phyloP scores from a whole-genome alignment of 2,113 vertebrate species.

The Irena cyanogastra region DNA sequence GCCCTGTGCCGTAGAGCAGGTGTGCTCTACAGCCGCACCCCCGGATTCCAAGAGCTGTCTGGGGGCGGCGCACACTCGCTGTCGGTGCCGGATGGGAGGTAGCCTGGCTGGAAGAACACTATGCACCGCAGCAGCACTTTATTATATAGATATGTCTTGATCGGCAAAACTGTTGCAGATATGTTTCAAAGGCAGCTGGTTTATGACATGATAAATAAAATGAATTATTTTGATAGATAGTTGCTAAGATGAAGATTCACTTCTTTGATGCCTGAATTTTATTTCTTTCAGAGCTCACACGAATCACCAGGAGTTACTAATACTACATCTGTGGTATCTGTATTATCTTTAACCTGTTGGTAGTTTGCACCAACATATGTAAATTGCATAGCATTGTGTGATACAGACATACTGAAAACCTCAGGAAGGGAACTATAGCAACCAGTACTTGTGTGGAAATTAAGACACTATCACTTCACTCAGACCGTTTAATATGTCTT shows the following conservation, averaged over 20 bases:
- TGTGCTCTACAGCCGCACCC: no score
- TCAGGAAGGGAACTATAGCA: not conserved
- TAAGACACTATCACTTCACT: not conserved
- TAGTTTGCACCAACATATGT: not conserved
- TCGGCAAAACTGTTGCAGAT: not conserved
- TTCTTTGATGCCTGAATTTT: not conserved
- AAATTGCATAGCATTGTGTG: not conserved
- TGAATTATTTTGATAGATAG: not conserved
- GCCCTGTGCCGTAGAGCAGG: no score
- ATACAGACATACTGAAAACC: not conserved
- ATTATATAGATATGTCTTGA: not conserved
- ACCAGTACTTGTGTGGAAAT: not conserved
- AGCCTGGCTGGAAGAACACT: no score
- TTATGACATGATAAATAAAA: not conserved
- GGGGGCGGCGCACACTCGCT: no score
- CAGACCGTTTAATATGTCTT: not conserved
- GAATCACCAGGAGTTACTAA: not conserved
- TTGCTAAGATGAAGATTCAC: not conserved
- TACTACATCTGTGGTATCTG: accelerated
- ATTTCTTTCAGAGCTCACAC: not conserved
- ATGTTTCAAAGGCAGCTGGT: not conserved
- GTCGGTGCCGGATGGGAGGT: no score
- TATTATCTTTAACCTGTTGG: not conserved
- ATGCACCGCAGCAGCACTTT: no score
- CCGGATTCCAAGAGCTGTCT: no score